A percentile compares a stretch with the other conserved stretches of the same genome.
phyloP scores from a whole-genome alignment of 1,140 invertebrate genomes.

The Bombus terrestris region DNA sequence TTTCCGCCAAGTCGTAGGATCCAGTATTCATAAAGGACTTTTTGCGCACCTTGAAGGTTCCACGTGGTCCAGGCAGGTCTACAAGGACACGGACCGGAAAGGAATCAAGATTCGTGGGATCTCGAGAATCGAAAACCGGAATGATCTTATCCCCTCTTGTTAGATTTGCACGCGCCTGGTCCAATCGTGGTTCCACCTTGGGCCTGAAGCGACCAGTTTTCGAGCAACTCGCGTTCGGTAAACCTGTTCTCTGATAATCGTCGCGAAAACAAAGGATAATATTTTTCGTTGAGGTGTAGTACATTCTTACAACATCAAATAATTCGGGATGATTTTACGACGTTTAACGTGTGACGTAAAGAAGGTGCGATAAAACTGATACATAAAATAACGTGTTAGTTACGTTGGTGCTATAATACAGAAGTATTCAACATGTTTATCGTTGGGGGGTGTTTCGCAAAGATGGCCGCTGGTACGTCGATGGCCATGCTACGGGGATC shows the following conservation, averaged over 20 bases:
- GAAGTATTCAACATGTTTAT: not conserved
- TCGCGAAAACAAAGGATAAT: not conserved
- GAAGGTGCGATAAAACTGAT: not conserved
- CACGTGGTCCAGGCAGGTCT: not conserved
- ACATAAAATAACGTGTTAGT: not conserved
- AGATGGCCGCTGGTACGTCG: constrained; percentile 45
- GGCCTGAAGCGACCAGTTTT: constrained; percentile 45
- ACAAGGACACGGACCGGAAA: constrained; percentile 32
- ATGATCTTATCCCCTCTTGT: constrained; percentile 53
- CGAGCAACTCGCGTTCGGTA: constrained; percentile 24
- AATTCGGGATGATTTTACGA: not conserved
- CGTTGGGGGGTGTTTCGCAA: constrained; percentile 10
- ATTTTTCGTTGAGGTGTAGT: not conserved
- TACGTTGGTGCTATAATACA: too few relatives aligned
- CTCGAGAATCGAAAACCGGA: constrained; percentile 46
- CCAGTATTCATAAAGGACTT: constrained; percentile 25
- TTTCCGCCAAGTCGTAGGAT: not conserved
- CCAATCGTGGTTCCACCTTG: constrained; percentile 29
- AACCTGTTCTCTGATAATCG: constrained; percentile 31
- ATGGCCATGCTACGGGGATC: constrained; percentile 40
- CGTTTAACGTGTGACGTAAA: not conserved
- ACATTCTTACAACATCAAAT: too few relatives aligned
- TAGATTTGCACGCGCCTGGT: constrained; percentile 40
- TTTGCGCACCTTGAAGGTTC: constrained; percentile 10
- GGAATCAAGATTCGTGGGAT: constrained; percentile 49